Base-by-base conservation (phyloP, 2,888 invertebrate species). In the Clostera curtula region DNA sequence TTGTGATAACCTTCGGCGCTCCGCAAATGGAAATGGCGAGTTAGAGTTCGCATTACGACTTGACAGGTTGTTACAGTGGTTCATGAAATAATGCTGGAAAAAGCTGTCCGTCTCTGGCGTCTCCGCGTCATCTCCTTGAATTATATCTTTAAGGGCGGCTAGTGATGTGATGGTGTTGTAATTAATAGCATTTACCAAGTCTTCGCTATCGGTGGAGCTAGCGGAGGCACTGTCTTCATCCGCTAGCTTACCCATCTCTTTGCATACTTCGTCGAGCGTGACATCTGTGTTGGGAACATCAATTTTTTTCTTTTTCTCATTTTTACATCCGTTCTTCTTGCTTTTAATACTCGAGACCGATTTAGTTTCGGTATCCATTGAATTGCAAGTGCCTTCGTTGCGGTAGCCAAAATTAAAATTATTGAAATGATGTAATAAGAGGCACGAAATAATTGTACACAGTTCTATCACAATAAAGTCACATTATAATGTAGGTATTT, bases 41-140 rank as follows among this genome's bases (percentile, higher is more conserved):
- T 56, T 63, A 3, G 75, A 49, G 36, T 56, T 69, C 1, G 69
- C 49, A 47, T 86, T 86, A 31, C 88, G 80, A 35, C 89, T 89
- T 13, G 91, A 90, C 36, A 90, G 71, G 49, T 88, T 87, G 61
- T 90, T 90, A 41, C 89, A 90, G 58, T 91, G 90, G 43, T 89
- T 89, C 68, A 90, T 85, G 65, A 91, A 91, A 58, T 90, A 90
- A 56, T 90, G 89, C 49, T 90, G 89, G 56, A 90, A 89, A 58
- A 89, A 89, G 43, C 82, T 86, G 39, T 88, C 88, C 16, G 86
- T 79, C 63, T 85, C 85, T 6, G 85, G 80, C 9, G 76, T 86
- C 40, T 87, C 86, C 46, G 82, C 87, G 35, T 77, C 85, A 28
- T 86, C 85, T 10, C 85, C 86, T 49, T 88, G 88, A 19, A 89